These are phyloP conservation scores for Puntigrus tetrazona DNA, from an alignment of 2,113 vertebrate genomes.

Conservation along the genomic window DNA sequence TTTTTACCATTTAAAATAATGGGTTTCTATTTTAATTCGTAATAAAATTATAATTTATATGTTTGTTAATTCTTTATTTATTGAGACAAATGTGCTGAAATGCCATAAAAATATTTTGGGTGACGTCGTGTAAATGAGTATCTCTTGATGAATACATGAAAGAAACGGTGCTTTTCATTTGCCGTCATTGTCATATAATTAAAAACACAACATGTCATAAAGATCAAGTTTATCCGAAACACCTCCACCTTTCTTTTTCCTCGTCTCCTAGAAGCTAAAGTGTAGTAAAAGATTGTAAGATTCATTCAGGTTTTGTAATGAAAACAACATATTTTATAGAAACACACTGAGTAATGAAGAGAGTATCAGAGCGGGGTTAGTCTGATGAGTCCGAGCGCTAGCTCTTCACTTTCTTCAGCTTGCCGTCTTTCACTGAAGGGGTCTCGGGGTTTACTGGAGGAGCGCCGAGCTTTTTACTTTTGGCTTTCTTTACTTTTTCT, in stretches of 20 bases:
- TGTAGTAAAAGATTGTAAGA: background rate
- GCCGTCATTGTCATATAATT: no score
- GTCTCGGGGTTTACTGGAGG: constrained; percentile 78
- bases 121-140: no score
- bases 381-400: constrained; percentile 34
- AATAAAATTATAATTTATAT: no score
- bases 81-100: no score
- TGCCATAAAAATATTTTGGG: no score
- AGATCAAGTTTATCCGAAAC: background rate
- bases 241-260: background rate
- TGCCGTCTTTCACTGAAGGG: constrained; percentile 71
- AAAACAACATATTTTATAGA: background rate
- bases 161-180: no score
- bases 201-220: background rate
- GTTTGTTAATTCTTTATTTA: no score
- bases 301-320: background rate
- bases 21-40: no score
- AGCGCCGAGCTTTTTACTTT: constrained; percentile 92
- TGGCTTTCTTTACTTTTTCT: constrained; percentile 91
- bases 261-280: background rate
- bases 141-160: no score
- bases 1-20: no score
- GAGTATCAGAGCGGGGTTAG: background rate
- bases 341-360: background rate
- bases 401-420: constrained; percentile 76